Conservation (phyloP, 1,140 invertebrate species). For the Helicoverpa armigera region DNA sequence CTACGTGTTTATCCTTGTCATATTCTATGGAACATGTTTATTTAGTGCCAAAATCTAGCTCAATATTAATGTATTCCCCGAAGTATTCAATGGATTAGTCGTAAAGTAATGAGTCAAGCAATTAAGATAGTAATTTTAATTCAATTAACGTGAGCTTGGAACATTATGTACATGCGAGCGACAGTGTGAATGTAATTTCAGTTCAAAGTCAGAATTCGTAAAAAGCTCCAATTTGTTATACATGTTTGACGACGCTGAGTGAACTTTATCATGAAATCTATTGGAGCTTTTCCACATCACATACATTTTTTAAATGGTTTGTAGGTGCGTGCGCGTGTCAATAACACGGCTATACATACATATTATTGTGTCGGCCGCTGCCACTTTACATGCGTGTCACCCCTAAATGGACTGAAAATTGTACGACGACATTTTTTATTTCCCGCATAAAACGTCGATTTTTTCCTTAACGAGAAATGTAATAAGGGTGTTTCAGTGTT, state of each 20-base stretch:
- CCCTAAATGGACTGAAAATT: constrained; percentile 25
- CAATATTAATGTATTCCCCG: constrained; percentile 15
- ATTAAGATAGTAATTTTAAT: neutral
- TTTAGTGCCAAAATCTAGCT: constrained; percentile 9
- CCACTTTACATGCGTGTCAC: constrained; percentile 30
- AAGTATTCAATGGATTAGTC: constrained; percentile 6
- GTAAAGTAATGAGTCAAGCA: constrained; percentile 9
- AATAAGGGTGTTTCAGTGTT: neutral
- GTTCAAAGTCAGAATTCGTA: neutral
- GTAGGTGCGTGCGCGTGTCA: constrained; percentile 10
- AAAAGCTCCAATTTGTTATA: neutral
- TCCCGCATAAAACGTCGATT: constrained; percentile 22
- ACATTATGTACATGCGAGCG: neutral
- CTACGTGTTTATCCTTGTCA: constrained; percentile 49
- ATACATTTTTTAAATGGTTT: constrained; percentile 37
- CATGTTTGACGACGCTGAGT: neutral
- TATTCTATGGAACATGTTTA: constrained; percentile 44
- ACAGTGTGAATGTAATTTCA: too few relatives aligned
- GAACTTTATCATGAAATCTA: constrained; percentile 26
- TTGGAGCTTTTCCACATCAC: constrained; percentile 24
- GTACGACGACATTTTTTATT: constrained; percentile 4
- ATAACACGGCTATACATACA: constrained; percentile 16
- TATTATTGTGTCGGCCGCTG: constrained; percentile 4
- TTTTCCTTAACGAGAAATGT: neutral
- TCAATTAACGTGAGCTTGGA: neutral